These are phyloP conservation scores for Dendrocincla fuliginosa DNA, from an alignment of 2,797 vertebrate genomes.

Conservation along the genomic window DNA sequence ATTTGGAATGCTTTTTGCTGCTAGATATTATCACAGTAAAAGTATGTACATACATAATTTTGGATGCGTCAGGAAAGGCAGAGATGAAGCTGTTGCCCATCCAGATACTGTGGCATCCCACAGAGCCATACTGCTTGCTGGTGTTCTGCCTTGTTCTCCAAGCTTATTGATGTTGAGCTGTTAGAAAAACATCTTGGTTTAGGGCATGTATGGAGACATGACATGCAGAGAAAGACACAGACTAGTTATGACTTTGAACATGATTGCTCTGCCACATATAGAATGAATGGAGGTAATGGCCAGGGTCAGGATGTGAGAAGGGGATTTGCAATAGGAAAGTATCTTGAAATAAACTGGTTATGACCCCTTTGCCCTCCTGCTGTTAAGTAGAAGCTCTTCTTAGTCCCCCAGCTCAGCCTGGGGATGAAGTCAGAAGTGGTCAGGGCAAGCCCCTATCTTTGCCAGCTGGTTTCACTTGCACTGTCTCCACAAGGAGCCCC, in stretches of 20 bases:
- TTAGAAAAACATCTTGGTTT: background rate
- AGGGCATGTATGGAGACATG: background rate
- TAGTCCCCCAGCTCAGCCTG: background rate
- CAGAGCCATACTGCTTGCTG: rapidly evolving
- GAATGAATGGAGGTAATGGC: background rate
- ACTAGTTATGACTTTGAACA: background rate
- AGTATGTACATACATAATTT: background rate
- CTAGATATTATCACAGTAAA: background rate
- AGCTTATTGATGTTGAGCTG: background rate
- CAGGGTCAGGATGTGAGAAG: background rate
- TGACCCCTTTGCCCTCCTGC: background rate
- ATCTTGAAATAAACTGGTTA: background rate
- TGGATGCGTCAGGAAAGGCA: background rate
- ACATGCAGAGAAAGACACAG: background rate
- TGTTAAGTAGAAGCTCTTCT: background rate
- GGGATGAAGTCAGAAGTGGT: background rate
- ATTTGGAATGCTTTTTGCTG: background rate
- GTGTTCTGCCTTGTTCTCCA: background rate
- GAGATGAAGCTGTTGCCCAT: background rate
- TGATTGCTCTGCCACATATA: background rate
- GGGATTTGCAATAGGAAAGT: background rate
- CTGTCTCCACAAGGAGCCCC: rapidly evolving
- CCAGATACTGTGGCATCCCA: background rate
- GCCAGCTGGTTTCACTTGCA: background rate
- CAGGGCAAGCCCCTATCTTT: rapidly evolving